phyloP scores from a whole-genome alignment of 2,797 vertebrate species.

The Poecilia wingei region DNA sequence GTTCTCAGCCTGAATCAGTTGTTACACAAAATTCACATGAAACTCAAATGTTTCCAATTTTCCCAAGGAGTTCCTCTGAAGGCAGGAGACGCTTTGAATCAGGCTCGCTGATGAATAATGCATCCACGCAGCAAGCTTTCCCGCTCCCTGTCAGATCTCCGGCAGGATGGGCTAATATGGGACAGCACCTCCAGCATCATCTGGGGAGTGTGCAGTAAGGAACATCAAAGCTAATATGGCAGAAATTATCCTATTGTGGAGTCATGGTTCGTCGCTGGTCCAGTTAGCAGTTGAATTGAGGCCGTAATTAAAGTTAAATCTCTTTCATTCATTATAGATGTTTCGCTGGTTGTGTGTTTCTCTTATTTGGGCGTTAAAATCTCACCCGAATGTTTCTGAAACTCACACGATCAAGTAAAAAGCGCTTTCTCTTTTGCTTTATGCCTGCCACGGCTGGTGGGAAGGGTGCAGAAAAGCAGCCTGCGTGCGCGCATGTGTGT shows the following conservation, averaged over 20 bases:
- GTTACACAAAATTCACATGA: conserved; percentile 37
- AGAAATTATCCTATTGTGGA: conserved; percentile 38
- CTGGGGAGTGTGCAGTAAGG: conserved; percentile 49
- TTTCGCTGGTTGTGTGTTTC: conserved; percentile 19
- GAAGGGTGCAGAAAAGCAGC: conserved; percentile 45
- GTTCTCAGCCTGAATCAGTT: conserved; percentile 10
- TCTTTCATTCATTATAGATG: conserved; percentile 30
- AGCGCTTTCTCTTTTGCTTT: conserved; percentile 36
- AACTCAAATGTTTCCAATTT: conserved; percentile 30
- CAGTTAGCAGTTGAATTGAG: conserved; percentile 36
- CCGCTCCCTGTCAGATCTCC: conserved; percentile 74
- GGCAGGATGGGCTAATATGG: conserved; percentile 71
- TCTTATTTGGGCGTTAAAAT: conserved; percentile 13
- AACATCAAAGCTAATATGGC: conserved; percentile 63
- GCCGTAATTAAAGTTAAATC: conserved; percentile 15
- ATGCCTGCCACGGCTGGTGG: conserved; percentile 62
- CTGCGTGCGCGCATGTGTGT: neutral
- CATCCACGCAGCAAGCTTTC: conserved; percentile 60
- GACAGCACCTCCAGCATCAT: conserved; percentile 74
- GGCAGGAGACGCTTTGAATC: conserved; percentile 65
- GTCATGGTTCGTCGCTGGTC: conserved; percentile 35
- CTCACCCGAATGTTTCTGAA: neutral
- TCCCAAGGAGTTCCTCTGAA: conserved; percentile 58
- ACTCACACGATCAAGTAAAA: conserved; percentile 12
- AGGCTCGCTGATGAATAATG: conserved; percentile 77